Evolutionary conservation across 2,888 invertebrate genomes (phyloP).

Genomic region (Epinotia bilunana): DNA sequence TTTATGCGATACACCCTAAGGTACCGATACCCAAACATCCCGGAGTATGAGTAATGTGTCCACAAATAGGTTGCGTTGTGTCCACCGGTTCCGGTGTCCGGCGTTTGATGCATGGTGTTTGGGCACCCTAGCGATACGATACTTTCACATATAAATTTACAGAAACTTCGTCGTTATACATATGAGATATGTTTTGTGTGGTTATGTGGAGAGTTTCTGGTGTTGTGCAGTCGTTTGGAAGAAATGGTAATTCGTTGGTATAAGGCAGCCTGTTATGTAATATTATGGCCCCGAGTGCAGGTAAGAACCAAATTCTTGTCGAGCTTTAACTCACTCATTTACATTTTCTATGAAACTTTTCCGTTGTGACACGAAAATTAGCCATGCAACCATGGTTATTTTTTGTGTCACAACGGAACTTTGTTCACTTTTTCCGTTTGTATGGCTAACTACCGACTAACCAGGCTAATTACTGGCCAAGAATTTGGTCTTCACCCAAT

Average conservation of each 20-base stretch:
- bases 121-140: slow-evolving; percentile 37
- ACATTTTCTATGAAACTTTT: too few relatives aligned
- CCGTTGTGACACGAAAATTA: too few relatives aligned
- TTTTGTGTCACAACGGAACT: too few relatives aligned
- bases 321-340: too few relatives aligned
- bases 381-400: too few relatives aligned
- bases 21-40: neutral
- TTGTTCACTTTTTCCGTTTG: too few relatives aligned
- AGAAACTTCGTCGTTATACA: slow-evolving; percentile 7
- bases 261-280: neutral
- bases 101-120: slow-evolving; percentile 42
- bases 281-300: too few relatives aligned
- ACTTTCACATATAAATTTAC: slow-evolving; percentile 22
- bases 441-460: too few relatives aligned
- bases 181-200: neutral
- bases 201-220: neutral
- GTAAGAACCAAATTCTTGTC: too few relatives aligned
- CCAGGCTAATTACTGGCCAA: too few relatives aligned
- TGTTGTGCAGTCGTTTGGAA: neutral
- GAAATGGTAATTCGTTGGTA: neutral
- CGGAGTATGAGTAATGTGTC: slow-evolving; percentile 40
- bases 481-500: too few relatives aligned
- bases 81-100: slow-evolving; percentile 40
- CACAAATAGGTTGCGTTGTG: slow-evolving; percentile 42
- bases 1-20: too few relatives aligned